Evolutionary conservation across 92 coral and sea anemone genomes (phyloP), one percentile per base, ranked within the genome.

Genomic region (Diadumene lineata): DNA sequence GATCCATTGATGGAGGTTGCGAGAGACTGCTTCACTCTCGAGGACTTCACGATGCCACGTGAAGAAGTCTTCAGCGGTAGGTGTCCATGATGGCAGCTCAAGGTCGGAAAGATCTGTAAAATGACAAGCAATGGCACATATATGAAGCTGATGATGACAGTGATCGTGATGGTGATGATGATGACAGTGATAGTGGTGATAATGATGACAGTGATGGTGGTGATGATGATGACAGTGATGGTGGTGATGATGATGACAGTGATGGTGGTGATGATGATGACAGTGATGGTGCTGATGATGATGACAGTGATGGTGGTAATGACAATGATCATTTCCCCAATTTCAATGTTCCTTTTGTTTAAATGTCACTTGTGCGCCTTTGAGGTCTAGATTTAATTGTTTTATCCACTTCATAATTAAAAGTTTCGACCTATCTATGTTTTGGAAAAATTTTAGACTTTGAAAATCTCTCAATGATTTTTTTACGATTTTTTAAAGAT

Each of bases 71-170:
- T 86, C 89, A 15, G 97, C 89, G 0, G 89, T 74, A 8, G 56
- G 44, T 24, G 97, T 90, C 99, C 99, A 96, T 6, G 78, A 21
- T 1, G 99, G 97, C 9, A 91, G 70, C 56, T 75, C 93, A 34
- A 96, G 78, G 56, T 92, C 99, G 7, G 97, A 91, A 16, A 91
- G 85, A 64, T 96, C 97, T 53, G n/a, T n/a, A n/a, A n/a, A n/a
- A n/a, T 38, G 6, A 38, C 13, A 4, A 38, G 13, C 13, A 38
- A 38, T 38, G 48, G 48, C 13, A 13, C n/a, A n/a, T 38, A 4
- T 4, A 4, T 38, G 13, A 38, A 4, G 13, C 6, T 38, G 48
- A 13, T 38, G 48, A 13, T 38, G 48, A 13, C 48, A 38, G 13
- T 38, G 48, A 38, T 13, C 7, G 13, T 38, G 48, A 38, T 38